These are phyloP conservation scores for Falco peregrinus DNA, from an alignment of 2,797 vertebrate species.

Conservation along the genomic window DNA sequence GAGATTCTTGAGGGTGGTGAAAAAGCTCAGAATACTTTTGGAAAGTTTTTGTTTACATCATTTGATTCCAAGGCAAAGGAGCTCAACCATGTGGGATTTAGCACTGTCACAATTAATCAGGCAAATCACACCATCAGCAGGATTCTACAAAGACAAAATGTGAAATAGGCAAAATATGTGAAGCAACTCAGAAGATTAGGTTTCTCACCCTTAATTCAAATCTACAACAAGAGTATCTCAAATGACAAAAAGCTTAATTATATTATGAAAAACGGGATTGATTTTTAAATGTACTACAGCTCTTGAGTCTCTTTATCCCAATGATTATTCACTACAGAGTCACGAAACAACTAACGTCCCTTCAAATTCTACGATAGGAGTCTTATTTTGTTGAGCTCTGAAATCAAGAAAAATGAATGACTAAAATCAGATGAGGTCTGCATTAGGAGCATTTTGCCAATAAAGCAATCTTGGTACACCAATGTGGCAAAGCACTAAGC, in stretches of 20 bases:
- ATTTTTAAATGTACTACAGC: conserved; percentile 50
- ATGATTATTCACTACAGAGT: conserved; percentile 9
- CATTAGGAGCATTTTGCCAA: conserved; percentile 24
- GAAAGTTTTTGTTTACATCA: background rate
- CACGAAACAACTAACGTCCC: background rate
- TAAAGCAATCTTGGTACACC: background rate
- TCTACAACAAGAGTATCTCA: conserved; percentile 5
- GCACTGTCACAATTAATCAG: background rate
- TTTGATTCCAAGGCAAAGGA: background rate
- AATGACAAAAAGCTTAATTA: conserved; percentile 18
- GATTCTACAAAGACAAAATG: background rate
- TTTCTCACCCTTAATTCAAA: conserved; percentile 19
- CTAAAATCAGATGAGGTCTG: conserved; percentile 22
- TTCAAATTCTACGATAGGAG: conserved; percentile 8
- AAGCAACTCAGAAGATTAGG: conserved; percentile 2
- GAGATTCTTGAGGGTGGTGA: background rate
- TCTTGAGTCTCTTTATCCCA: conserved; percentile 8
- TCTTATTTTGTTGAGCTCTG: conserved; percentile 13
- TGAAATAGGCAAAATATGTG: background rate
- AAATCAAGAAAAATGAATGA: conserved; percentile 18
- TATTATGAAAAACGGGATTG: conserved; percentile 42
- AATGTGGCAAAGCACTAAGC: background rate
- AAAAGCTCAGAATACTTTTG: background rate
- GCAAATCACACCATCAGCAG: background rate
- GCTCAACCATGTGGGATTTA: background rate